Evolutionary conservation across 2,888 invertebrate species (phyloP).

Genomic region (Pomacea canaliculata): DNA sequence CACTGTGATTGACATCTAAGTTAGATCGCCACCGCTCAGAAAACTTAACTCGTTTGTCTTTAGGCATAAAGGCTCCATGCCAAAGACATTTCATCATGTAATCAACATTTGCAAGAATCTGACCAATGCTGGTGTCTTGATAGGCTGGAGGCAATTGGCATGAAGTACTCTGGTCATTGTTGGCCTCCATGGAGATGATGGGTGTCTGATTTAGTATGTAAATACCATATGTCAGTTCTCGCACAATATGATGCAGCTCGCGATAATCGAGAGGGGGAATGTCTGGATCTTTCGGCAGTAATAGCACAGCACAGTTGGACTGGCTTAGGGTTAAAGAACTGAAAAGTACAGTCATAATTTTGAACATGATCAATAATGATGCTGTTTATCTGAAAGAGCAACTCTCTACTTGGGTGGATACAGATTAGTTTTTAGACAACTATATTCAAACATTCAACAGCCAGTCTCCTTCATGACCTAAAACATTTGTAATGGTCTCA

Average conservation of each 20-base stretch:
- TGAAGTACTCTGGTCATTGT: constrained; percentile 67
- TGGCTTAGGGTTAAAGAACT: constrained; percentile 14
- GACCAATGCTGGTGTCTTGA: constrained; percentile 66
- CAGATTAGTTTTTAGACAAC: no score
- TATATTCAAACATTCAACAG: no score
- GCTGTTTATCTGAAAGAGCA: background rate
- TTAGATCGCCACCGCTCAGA: constrained; percentile 67
- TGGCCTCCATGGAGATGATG: constrained; percentile 64
- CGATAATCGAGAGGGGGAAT: constrained; percentile 58
- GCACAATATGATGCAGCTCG: constrained; percentile 68
- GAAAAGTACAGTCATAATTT: background rate
- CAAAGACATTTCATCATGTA: constrained; percentile 70
- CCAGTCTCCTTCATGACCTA: no score
- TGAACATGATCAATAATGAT: background rate
- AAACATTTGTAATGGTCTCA: no score
- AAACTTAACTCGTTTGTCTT: constrained; percentile 68
- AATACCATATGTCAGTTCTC: constrained; percentile 67
- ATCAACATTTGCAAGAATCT: constrained; percentile 67
- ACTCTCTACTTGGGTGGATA: background rate
- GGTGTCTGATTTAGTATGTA: constrained; percentile 69
- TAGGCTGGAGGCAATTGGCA: constrained; percentile 68
- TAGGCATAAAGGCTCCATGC: constrained; percentile 69
- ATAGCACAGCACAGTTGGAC: constrained; percentile 11
- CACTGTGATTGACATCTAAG: constrained; percentile 64
- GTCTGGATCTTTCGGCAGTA: constrained; percentile 52